Evolutionary conservation across 2,113 vertebrate genomes (phyloP), one percentile per base, ranked within the genome.

Genomic region (Arothron firmamentum): DNA sequence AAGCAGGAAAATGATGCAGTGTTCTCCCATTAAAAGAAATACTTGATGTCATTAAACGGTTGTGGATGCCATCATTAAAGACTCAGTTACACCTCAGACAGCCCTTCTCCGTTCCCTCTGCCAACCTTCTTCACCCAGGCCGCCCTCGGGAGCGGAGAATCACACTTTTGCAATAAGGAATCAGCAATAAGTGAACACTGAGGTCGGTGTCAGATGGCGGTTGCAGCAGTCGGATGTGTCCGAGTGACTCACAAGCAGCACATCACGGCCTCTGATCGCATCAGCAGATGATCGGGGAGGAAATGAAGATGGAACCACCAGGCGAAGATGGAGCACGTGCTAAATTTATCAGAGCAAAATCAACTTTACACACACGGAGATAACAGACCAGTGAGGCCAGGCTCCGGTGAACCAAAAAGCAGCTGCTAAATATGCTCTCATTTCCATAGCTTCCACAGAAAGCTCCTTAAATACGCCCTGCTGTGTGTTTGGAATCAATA

Each of bases 11-110:
- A 12, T 38, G 34, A 38, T 38, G 8, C 34, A 31, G 28, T 28
- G 28, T 3, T 4, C 3, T 28, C 6, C 28, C 28, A 28, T 60
- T 17, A 52, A n/a, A 67, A 50, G 51, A 15, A 23, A 23, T 2
- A 23, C 3, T 2, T 23, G 3, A 78, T 67, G 75, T 85, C 75
- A 89, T 87, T 85, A 79, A 79, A 87, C 89, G 74, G 81, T 63
- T 59, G 75, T 68, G 74, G 72, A 82, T 87, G 68, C 71, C 74
- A 18, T 80, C 78, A 82, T 80, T 81, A 85, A 79, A 79, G 90
- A 85, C 82, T 76, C 72, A 85, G 84, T 90, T 88, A 85, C 69
- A 74, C 75, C 81, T 79, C 67, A 81, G 86, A 87, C 70, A 63
- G 82, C 67, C 74, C 59, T 77, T 74, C 82, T 70, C 78, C 77